Conservation (phyloP, 2,113 vertebrate species). For the Riparia riparia region DNA sequence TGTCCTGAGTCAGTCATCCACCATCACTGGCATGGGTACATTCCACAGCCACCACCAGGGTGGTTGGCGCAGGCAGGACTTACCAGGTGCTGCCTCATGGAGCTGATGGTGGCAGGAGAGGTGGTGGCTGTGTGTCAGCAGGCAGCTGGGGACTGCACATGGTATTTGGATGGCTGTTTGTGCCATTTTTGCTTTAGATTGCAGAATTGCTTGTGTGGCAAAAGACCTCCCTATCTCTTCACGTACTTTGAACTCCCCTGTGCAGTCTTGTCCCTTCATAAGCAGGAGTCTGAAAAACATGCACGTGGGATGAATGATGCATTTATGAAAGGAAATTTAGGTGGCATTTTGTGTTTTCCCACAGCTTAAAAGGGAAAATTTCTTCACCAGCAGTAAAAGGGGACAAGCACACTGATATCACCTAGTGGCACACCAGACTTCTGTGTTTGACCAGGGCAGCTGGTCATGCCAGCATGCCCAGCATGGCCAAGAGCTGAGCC, state of each 20-base stretch:
- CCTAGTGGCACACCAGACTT: background rate
- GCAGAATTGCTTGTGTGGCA: background rate
- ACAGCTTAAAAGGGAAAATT: background rate
- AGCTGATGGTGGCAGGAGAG: background rate
- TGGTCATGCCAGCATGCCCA: no score
- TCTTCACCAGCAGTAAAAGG: background rate
- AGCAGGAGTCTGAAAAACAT: background rate
- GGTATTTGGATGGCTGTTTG: background rate
- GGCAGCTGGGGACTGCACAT: fast-evolving
- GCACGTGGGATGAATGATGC: background rate
- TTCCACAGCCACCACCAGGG: background rate
- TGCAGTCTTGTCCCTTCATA: background rate
- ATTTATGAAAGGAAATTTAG: background rate
- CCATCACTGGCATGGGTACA: no score
- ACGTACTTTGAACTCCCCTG: fast-evolving
- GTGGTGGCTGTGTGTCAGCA: background rate
- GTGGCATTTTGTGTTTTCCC: background rate
- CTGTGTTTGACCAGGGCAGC: background rate
- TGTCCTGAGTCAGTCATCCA: background rate
- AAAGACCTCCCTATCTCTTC: background rate
- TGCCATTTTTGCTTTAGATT: fast-evolving
- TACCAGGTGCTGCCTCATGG: background rate
- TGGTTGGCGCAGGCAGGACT: background rate
- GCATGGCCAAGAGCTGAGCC: background rate
- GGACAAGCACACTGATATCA: background rate